Evolutionary conservation across 2,888 invertebrate genomes (phyloP).

Genomic region (Habroteleia sp.): DNA sequence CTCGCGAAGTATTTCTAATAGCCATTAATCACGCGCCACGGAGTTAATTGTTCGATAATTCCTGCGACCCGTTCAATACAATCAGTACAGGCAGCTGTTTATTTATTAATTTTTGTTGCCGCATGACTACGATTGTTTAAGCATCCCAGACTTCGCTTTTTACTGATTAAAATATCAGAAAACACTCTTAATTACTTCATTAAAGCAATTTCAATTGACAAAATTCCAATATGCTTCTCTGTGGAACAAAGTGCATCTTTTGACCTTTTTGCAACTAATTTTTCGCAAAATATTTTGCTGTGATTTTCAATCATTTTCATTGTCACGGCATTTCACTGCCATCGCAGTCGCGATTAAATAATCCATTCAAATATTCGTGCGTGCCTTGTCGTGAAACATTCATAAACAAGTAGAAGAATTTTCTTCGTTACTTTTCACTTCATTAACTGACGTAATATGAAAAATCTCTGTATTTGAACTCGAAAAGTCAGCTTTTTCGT

Average conservation of each 20-base stretch:
- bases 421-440: slow-evolving; percentile 17
- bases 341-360: slow-evolving; percentile 9
- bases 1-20: slow-evolving; percentile 27
- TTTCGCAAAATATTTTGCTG: too few species aligned
- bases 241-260: background rate
- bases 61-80: slow-evolving; percentile 13
- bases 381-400: background rate
- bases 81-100: background rate
- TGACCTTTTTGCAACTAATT: background rate
- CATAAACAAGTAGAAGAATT: slow-evolving; percentile 23
- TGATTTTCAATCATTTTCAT: slow-evolving; percentile 6
- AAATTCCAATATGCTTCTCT: background rate
- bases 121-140: background rate
- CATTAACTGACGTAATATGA: slow-evolving; percentile 19
- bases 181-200: background rate
- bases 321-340: too few species aligned
- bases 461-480: too few species aligned
- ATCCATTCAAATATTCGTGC: slow-evolving; percentile 29
- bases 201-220: background rate
- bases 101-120: slow-evolving; percentile 18
- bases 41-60: slow-evolving; percentile 26
- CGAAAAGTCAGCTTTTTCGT: too few species aligned
- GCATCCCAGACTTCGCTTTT: background rate
- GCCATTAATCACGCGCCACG: slow-evolving; percentile 21
- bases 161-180: background rate